Evolutionary conservation across 2,797 vertebrate species (phyloP).

Genomic region (Anas bahamensis): DNA sequence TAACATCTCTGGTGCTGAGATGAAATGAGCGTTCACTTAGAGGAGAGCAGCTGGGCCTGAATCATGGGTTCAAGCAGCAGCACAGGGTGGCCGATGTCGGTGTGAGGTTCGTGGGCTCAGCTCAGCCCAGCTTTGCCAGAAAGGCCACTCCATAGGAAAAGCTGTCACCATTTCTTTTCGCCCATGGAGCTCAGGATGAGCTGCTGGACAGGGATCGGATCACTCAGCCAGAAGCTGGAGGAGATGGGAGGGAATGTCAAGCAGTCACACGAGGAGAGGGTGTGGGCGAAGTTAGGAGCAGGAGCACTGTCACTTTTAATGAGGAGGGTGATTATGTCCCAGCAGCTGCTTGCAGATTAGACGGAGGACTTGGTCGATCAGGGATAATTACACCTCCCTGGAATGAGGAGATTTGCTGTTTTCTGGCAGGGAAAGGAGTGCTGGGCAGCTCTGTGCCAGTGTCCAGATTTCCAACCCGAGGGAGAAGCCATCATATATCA

Average conservation of each 20-base stretch:
- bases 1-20: background rate
- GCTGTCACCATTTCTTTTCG: background rate
- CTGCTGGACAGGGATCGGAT: background rate
- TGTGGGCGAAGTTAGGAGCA: background rate
- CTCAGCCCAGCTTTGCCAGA: background rate
- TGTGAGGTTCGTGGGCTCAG: accelerated
- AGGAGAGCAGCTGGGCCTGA: background rate
- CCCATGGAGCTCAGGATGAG: background rate
- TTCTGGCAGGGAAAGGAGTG: background rate
- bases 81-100: background rate
- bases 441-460: background rate
- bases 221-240: background rate
- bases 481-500: background rate
- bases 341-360: conserved; percentile 49
- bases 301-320: conserved; percentile 1
- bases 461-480: background rate
- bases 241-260: background rate
- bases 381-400: conserved; percentile 33
- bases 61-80: accelerated
- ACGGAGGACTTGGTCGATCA: background rate
- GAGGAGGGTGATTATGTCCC: background rate
- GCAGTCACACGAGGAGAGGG: background rate
- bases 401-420: conserved; percentile 19
- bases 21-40: accelerated
- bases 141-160: accelerated